These are phyloP conservation scores for Neosilurus hyrtlii DNA, from an alignment of 2,797 vertebrate genomes.

Conservation along the genomic window DNA sequence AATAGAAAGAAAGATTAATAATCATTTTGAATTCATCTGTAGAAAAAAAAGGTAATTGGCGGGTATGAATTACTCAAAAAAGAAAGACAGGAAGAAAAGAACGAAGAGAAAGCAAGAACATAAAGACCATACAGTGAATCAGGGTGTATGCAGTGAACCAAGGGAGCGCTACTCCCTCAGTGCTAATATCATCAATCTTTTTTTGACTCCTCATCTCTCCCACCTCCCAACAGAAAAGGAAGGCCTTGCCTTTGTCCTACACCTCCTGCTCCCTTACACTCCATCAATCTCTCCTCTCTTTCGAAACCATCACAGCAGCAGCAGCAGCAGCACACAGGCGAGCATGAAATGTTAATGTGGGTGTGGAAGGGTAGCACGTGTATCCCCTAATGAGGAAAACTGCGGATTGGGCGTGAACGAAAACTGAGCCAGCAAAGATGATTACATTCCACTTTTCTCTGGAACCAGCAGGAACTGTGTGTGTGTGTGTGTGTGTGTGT, in stretches of 20 bases:
- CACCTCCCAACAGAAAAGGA: not conserved
- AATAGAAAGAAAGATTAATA: not conserved
- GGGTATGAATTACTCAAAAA: not conserved
- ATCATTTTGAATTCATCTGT: too few species aligned
- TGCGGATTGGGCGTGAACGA: not conserved
- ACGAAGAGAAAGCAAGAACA: not conserved
- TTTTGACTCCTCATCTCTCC: constrained; percentile 38
- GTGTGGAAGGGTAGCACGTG: constrained; percentile 1
- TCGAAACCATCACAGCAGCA: not conserved
- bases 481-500: not conserved
- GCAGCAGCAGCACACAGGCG: not conserved
- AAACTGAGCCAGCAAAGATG: constrained; percentile 15
- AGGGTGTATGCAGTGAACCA: constrained; percentile 39
- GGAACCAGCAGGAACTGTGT: not conserved
- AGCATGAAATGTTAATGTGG: constrained; percentile 20
- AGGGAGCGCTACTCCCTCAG: not conserved
- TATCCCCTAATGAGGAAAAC: constrained; percentile 7
- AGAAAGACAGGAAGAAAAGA: not conserved
- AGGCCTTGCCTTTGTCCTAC: not conserved
- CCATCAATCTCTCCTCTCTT: constrained; percentile 5
- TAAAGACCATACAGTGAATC: not conserved
- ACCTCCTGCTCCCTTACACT: not conserved
- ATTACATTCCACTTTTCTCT: constrained; percentile 18
- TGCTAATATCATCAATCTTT: constrained; percentile 34
- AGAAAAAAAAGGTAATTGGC: not conserved